Base-by-base conservation (phyloP, 2,797 vertebrate species). In the Corythornis leucogaster region DNA sequence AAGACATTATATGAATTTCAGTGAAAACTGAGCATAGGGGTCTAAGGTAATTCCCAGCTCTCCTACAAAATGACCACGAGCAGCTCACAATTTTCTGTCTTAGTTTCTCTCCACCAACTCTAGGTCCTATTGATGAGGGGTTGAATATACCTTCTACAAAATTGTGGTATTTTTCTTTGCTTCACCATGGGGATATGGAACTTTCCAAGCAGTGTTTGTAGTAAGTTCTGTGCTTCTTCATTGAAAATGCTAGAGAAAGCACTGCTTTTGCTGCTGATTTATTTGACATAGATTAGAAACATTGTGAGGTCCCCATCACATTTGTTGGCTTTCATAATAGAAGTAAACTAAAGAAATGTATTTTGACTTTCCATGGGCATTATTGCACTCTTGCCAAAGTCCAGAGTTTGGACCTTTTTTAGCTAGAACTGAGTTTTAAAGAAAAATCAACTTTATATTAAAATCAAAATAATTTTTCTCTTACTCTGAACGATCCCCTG, bases 401-500 rank as follows among this genome's bases (percentile, higher is more conserved):
- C 40, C 24, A 85, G 15, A 5, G 4, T 75, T 77, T 48, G 15
- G 19, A 5, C 4, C 4, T 62, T 61, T 58, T 76, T 64, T 12
- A 67, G 53, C 26, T 70, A 75, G 28, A 87, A 59, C 12, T 7
- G 20, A 83, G 7, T 66, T 80, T 74, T 74, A 74, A 77, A 82
- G 68, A 51, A 75, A 85, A 77, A 31, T 5, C 3, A 70, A 15
- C 58, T 59, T 77, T 35, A 33, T 64, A 6, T 68, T 79, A 48
- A 71, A 80, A 54, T 78, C 7, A 69, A 8, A 62, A 35, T 13
- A 54, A 10, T 10, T 46, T 82, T 69, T 5, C 24, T n/a, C 97
- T 96, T 96, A 98, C 98, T 75, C 67, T 33, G 97, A 55, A 46
- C 0, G 5, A 59, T 40, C 53, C 54, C 98, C 98, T 1, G 97